Conservation (phyloP, 2,888 invertebrate genomes). For the Plemyria rubiginata region DNA sequence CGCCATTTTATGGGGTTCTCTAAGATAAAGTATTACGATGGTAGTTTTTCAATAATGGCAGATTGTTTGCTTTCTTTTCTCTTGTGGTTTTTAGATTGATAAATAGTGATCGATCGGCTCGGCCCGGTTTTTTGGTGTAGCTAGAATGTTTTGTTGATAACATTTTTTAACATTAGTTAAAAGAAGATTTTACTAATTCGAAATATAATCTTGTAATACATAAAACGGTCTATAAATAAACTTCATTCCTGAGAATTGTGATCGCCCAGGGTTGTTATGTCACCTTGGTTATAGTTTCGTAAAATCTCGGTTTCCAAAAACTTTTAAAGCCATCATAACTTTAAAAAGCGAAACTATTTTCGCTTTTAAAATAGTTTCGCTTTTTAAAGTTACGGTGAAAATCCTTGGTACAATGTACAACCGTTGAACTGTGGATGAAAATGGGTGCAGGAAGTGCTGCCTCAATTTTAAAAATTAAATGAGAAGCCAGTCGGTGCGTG, state of each 20-base stretch:
- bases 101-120: constrained; percentile 39
- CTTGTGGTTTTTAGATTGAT: constrained; percentile 44
- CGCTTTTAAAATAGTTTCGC: too few species aligned
- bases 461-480: constrained; percentile 20
- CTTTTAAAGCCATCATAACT: not conserved
- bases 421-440: constrained; percentile 1
- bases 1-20: constrained; percentile 58
- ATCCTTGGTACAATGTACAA: not conserved
- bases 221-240: too few species aligned
- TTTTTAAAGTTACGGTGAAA: not conserved
- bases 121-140: constrained; percentile 28
- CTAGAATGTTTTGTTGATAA: constrained; percentile 13
- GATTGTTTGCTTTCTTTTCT: constrained; percentile 44
- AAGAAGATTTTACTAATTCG: too few species aligned
- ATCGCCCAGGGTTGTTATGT: too few species aligned
- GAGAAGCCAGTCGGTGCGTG: constrained; percentile 39
- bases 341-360: not conserved
- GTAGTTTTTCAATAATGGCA: constrained; percentile 47
- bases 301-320: not conserved
- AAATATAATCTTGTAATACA: too few species aligned
- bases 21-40: constrained; percentile 51
- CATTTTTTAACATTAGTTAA: constrained; percentile 8
- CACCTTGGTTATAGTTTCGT: not conserved
- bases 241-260: too few species aligned
- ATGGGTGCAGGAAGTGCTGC: not conserved